These are phyloP conservation scores for Cassiopea xamachana DNA, from an alignment of 30 jellyfish, hydroid and myxozoan species.

Conservation along the genomic window DNA sequence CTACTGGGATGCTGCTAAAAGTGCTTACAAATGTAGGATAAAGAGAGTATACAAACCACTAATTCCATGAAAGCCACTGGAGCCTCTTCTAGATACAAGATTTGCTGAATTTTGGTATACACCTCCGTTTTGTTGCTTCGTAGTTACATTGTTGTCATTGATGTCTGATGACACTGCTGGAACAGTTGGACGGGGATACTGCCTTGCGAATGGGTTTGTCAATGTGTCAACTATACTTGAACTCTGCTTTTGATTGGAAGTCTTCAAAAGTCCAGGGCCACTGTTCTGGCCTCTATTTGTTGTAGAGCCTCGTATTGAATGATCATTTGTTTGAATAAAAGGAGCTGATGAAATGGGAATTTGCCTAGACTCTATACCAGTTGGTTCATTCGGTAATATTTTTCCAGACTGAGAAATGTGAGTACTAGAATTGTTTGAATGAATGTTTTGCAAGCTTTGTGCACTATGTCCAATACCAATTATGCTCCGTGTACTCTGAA, in stretches of 20 bases:
- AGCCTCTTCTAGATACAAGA: slow-evolving; percentile 30
- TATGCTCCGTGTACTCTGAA: slow-evolving; percentile 38
- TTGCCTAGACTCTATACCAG: neutral
- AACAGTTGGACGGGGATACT: slow-evolving; percentile 54
- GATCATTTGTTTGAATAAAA: slow-evolving; percentile 7
- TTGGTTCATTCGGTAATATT: neutral
- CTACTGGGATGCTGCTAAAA: too few species aligned
- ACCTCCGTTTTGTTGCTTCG: slow-evolving; percentile 49
- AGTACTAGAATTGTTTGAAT: neutral
- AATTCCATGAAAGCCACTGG: slow-evolving; percentile 49
- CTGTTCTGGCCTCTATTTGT: slow-evolving; percentile 5
- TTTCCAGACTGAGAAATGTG: neutral
- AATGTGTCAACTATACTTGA: slow-evolving; percentile 24
- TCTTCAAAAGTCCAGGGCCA: slow-evolving; percentile 37
- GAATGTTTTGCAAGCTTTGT: slow-evolving; percentile 7
- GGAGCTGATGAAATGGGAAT: slow-evolving; percentile 26
- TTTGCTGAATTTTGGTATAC: slow-evolving; percentile 19
- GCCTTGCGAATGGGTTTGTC: slow-evolving; percentile 54
- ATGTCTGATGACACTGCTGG: slow-evolving; percentile 39
- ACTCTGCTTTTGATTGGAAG: slow-evolving; percentile 14
- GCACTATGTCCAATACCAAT: slow-evolving; percentile 50
- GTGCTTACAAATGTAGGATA: neutral
- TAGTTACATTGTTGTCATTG: slow-evolving; percentile 30
- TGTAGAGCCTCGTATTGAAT: neutral
- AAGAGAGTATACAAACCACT: slow-evolving; percentile 19